Evolutionary conservation across 2,113 vertebrate species (phyloP), one percentile per base, ranked within the genome.

Genomic region (Syngnathus typhle): DNA sequence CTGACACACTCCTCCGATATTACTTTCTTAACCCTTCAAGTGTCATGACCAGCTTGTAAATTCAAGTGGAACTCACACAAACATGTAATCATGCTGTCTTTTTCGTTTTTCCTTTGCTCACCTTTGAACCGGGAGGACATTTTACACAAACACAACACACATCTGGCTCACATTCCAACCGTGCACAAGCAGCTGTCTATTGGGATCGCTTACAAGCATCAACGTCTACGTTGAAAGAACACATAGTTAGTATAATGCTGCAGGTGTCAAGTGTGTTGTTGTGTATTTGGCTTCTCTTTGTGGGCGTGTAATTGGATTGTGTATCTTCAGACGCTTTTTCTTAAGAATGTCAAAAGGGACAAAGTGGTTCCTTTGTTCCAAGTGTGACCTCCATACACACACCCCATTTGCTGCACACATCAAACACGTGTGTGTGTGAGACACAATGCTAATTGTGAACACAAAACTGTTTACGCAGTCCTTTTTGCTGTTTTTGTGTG

Each of bases 131-230:
- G 73, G 69, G 39, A 71, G 65, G 65, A 66, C 74, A 72, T 69
- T 75, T 72, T 74, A 65, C 52, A 66, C 66, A 51, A 51, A 78
- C 49, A 49, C 66, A 1, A 47, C 62, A 69, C 59, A 81, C 75
- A 77, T 72, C 77, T 82, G 79, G 73, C 44, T 77, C 75, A 72
- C 67, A 76, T 84, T 77, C 52, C 61, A 78, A 67, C 78, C 65
- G 44, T 13, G 27, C 69, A 80, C 55, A 81, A 39, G 55, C 72
- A 75, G 64, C 49, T 80, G 80, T 72, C 64, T 74, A 0, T 52
- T 52, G 12, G 43, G 21, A 12, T 4, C n/a, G 70, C 74, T 82
- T 74, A 79, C 65, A 65, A 80, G 69, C 43, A 54, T 60, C 71
- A 37, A 64, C 67, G 75, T 60, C 72, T 23, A 62, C 63, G 77